Conservation (phyloP, 2,888 invertebrate genomes). For the Agrochola lota region DNA sequence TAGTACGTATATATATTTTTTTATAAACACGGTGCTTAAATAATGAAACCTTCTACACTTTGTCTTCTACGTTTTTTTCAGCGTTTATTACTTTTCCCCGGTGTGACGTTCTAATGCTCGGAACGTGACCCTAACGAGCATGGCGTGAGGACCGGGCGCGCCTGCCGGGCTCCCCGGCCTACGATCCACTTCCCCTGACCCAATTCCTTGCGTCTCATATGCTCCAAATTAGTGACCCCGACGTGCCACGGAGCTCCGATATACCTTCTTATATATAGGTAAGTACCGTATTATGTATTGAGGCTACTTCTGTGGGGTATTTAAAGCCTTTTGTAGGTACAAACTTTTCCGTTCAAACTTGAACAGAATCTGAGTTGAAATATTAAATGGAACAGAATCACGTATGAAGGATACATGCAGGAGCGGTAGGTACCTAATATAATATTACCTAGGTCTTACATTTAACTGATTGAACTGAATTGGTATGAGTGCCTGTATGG, state of each 20-base stretch:
- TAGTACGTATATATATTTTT: neutral
- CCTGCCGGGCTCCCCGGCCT: conserved; percentile 39
- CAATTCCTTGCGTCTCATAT: conserved; percentile 64
- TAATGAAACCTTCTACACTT: neutral
- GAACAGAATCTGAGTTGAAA: neutral
- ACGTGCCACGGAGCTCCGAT: conserved; percentile 20
- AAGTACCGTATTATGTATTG: neutral
- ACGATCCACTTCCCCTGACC: conserved; percentile 70
- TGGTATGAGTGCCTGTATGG: neutral
- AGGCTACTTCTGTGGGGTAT: neutral
- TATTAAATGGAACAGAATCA: conserved; percentile 1
- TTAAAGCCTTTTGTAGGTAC: neutral
- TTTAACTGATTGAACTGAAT: neutral
- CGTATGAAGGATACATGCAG: no score
- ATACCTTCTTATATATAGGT: conserved; percentile 5
- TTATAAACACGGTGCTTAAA: neutral
- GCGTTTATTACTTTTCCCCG: neutral
- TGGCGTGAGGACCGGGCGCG: conserved; percentile 41
- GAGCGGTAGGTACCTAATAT: neutral
- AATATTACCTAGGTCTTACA: neutral
- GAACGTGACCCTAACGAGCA: conserved; percentile 45
- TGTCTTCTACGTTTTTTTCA: neutral
- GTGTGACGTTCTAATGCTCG: conserved; percentile 15
- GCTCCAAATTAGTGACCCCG: conserved; percentile 66
- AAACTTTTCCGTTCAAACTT: neutral